phyloP scores from a whole-genome alignment of 2,113 vertebrate species.

The Triplophysa tibetana region DNA sequence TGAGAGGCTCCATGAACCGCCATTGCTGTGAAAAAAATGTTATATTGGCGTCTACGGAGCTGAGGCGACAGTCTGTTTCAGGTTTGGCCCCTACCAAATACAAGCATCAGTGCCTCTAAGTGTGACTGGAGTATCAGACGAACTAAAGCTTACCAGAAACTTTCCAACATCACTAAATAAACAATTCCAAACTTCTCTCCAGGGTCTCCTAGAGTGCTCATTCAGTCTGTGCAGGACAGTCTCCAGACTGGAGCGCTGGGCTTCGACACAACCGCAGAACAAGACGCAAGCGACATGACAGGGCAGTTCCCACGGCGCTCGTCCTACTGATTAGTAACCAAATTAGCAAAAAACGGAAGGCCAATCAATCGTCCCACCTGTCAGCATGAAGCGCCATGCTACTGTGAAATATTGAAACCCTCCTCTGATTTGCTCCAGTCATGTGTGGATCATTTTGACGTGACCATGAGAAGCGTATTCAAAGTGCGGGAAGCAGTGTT shows the following conservation, averaged over 20 bases:
- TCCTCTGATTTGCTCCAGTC: conserved; percentile 59
- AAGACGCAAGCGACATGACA: conserved; percentile 47
- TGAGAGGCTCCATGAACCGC: too few relatives aligned
- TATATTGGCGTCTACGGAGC: too few relatives aligned
- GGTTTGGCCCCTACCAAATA: not conserved
- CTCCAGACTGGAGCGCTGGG: conserved; percentile 48
- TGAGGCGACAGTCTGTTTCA: too few relatives aligned
- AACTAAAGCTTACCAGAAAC: not conserved
- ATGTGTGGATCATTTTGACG: conserved; percentile 54
- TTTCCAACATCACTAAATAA: not conserved
- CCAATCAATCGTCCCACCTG: conserved; percentile 50
- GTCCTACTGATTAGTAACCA: conserved; percentile 61
- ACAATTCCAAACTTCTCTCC: conserved; percentile 19
- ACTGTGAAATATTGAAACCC: conserved; percentile 64
- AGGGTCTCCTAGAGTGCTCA: conserved; percentile 47
- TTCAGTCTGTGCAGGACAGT: conserved; percentile 57
- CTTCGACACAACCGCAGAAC: conserved; percentile 44
- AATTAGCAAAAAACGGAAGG: conserved; percentile 74
- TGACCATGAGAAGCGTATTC: conserved; percentile 56
- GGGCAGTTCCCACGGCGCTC: conserved; percentile 66
- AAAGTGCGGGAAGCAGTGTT: not conserved
- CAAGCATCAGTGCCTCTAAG: not conserved
- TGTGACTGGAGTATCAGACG: not conserved
- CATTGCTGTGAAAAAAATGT: too few relatives aligned
- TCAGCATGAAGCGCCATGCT: conserved; percentile 30